phyloP scores from a whole-genome alignment of 2,113 vertebrate genomes.

The Tyrannus savana region DNA sequence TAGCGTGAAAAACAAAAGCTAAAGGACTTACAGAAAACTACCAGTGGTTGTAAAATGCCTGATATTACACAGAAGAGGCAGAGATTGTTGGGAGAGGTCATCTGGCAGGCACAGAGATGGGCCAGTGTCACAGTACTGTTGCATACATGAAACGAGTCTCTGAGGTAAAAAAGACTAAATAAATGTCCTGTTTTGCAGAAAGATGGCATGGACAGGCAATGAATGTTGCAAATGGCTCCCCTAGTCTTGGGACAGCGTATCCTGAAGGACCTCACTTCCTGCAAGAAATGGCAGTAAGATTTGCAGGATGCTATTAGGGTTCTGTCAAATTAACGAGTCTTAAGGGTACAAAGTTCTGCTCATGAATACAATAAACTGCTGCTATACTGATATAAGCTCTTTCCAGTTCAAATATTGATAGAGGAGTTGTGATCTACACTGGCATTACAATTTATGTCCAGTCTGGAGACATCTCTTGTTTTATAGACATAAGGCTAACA shows the following conservation, averaged over 20 bases:
- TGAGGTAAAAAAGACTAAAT: not conserved
- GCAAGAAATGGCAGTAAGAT: conserved; percentile 13
- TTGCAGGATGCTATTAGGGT: conserved; percentile 19
- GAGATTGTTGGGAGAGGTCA: not conserved
- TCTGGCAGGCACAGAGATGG: not conserved
- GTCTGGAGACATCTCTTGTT: conserved; percentile 53
- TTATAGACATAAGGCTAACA: conserved; percentile 66
- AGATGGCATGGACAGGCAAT: not conserved
- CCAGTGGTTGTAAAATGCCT: not conserved
- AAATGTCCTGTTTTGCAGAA: not conserved
- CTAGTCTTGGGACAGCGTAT: not conserved
- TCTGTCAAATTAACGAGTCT: conserved; percentile 59
- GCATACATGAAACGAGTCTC: not conserved
- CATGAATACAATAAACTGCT: conserved; percentile 47
- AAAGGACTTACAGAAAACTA: not conserved
- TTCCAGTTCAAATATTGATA: conserved; percentile 67
- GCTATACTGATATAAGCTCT: conserved; percentile 13
- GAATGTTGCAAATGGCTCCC: not conserved
- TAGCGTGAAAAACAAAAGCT: not conserved
- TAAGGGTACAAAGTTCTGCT: conserved; percentile 17
- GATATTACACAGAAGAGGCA: not conserved
- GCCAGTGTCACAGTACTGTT: not conserved
- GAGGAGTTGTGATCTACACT: conserved; percentile 43
- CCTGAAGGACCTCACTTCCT: not conserved
- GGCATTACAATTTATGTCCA: conserved; percentile 59